Percentiles rank a stretch among this genome's conserved stretches.
Evolutionary conservation across 2,113 vertebrate genomes (phyloP).

Genomic region (Dryoscopus gambensis): DNA sequence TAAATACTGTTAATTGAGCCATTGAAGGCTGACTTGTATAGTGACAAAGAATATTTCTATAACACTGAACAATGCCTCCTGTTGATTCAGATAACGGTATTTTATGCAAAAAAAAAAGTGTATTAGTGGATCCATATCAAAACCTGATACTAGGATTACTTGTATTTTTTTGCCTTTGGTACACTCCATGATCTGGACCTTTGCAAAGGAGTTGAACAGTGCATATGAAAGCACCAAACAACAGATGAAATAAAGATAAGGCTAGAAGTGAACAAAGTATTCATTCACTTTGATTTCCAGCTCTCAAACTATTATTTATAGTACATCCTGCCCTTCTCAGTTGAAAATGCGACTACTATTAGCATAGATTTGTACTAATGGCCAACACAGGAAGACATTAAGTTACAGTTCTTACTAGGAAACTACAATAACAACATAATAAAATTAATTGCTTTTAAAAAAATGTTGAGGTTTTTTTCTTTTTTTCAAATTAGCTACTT

Average conservation of each 20-base stretch:
- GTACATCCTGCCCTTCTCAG: background rate
- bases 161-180: background rate
- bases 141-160: background rate
- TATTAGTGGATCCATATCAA: background rate
- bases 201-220: background rate
- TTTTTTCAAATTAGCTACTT: background rate
- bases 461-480: rapidly evolving
- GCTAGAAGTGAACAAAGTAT: background rate
- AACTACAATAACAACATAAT: background rate
- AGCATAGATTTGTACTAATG: background rate
- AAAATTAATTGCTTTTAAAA: background rate
- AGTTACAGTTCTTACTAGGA: background rate
- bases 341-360: background rate
- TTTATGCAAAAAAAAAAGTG: background rate
- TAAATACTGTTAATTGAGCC: background rate
- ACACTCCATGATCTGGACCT: background rate
- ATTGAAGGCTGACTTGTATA: background rate
- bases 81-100: background rate
- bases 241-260: background rate
- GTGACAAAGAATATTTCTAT: background rate
- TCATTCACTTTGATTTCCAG: background rate
- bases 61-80: background rate
- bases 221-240: background rate
- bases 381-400: background rate
- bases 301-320: background rate